These are phyloP conservation scores for Probosciger aterrimus DNA, from an alignment of 2,113 vertebrate species.

Conservation along the genomic window DNA sequence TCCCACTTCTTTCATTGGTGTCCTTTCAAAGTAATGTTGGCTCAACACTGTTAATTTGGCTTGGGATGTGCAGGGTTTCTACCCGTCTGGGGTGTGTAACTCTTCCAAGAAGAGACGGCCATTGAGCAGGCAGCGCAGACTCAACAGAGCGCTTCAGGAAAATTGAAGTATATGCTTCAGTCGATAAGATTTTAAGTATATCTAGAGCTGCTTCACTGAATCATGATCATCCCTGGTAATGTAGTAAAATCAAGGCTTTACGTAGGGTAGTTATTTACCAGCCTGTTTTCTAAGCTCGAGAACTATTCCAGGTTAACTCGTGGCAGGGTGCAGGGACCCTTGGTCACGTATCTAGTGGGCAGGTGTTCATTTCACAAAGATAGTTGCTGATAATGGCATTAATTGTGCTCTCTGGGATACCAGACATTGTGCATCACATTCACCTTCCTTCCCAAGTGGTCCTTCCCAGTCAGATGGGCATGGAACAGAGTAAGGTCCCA, in stretches of 20 bases:
- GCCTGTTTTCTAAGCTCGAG: too few species aligned
- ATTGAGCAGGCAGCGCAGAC: rapidly evolving
- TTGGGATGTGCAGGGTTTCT: not conserved
- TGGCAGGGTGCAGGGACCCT: too few species aligned
- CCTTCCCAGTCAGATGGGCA: not conserved
- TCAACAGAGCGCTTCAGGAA: not conserved
- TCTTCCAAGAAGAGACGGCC: not conserved
- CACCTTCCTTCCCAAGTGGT: not conserved
- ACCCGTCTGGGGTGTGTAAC: rapidly evolving
- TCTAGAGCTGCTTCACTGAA: not conserved
- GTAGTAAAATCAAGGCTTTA: not conserved
- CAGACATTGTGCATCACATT: not conserved
- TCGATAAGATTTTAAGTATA: not conserved
- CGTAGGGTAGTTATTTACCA: not conserved
- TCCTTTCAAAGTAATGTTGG: not conserved
- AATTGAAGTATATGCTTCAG: too few species aligned
- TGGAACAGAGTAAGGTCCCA: not conserved
- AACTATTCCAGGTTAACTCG: rapidly evolving
- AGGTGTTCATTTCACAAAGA: not conserved
- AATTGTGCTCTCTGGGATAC: not conserved
- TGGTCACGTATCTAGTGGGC: not conserved
- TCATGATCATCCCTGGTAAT: not conserved
- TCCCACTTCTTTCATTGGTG: too few species aligned
- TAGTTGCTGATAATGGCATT: not conserved
- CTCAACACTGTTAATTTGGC: not conserved